These are phyloP conservation scores for Sebastes baramenuke DNA, from an alignment of 2,797 vertebrate genomes.

Conservation along the genomic window DNA sequence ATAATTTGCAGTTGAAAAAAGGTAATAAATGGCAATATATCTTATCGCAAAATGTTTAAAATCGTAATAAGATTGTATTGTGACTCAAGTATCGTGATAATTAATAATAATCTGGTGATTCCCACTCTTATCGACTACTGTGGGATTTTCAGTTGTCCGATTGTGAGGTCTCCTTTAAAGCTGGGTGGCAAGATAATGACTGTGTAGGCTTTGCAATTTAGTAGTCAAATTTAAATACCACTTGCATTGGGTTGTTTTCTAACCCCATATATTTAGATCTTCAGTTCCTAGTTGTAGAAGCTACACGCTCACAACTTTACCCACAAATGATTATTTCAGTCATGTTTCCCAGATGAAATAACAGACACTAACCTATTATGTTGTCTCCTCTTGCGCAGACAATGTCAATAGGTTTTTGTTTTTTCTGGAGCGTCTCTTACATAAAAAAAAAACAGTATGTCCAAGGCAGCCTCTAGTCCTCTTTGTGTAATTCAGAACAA, in stretches of 20 bases:
- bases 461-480: conserved; percentile 45
- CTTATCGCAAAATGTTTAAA: too few relatives aligned
- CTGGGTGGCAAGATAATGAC: conserved; percentile 7
- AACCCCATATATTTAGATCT: not conserved
- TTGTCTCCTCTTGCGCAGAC: not conserved
- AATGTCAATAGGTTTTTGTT: conserved; percentile 30
- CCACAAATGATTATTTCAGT: conserved; percentile 4
- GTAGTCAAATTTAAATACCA: not conserved
- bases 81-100: too few relatives aligned
- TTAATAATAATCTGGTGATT: too few relatives aligned
- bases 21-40: too few relatives aligned
- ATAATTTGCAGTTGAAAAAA: too few relatives aligned
- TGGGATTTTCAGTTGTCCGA: not conserved
- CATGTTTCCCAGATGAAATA: not conserved
- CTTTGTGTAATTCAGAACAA: conserved; percentile 62
- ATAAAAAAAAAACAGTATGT: conserved; percentile 18
- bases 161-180: not conserved
- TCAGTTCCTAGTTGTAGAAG: not conserved
- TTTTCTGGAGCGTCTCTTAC: conserved; percentile 22
- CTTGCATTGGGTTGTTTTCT: not conserved
- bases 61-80: too few relatives aligned
- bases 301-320: not conserved
- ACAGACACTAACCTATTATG: not conserved
- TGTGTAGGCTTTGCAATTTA: not conserved
- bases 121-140: not conserved